Evolutionary conservation across 1,140 invertebrate species (phyloP).

Genomic region (Pinna nobilis): DNA sequence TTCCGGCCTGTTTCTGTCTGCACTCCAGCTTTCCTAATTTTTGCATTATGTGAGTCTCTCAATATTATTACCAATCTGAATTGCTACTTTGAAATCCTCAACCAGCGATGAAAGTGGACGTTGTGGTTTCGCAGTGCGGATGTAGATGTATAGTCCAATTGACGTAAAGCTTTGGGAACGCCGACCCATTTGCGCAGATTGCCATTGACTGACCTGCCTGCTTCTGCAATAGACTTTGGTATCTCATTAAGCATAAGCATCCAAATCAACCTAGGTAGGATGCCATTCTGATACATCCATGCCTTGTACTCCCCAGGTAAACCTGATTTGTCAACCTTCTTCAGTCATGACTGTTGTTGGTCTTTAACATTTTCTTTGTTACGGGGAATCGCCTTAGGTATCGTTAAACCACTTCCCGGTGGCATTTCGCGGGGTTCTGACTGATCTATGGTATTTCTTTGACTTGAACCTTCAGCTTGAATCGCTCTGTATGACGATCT

Average conservation of each 20-base stretch:
- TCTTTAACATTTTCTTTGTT: constrained; percentile 9
- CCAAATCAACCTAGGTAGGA: constrained; percentile 17
- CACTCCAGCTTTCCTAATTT: constrained; percentile 19
- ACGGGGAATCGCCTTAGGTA: neutral
- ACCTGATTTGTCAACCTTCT: constrained; percentile 16
- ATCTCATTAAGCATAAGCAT: constrained; percentile 15
- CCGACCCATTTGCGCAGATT: constrained; percentile 1
- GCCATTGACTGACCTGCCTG: constrained; percentile 3
- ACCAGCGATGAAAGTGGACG: constrained; percentile 13
- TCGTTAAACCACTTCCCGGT: neutral
- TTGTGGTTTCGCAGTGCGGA: constrained; percentile 14
- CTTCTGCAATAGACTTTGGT: constrained; percentile 19
- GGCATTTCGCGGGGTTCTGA: constrained; percentile 4
- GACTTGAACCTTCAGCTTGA: constrained; percentile 4
- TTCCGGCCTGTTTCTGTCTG: constrained; percentile 30
- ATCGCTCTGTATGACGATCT: too few relatives aligned
- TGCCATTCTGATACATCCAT: constrained; percentile 27
- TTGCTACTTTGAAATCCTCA: constrained; percentile 8
- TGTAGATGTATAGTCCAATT: constrained; percentile 23
- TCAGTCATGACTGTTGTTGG: constrained; percentile 22
- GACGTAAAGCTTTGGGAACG: constrained; percentile 17
- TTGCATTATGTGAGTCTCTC: constrained; percentile 19
- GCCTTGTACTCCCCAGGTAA: constrained; percentile 34
- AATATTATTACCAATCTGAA: constrained; percentile 17
- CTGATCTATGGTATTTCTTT: neutral